Evolutionary conservation across 2,113 vertebrate genomes (phyloP), one percentile per base, ranked within the genome.

Genomic region (Narcine bancroftii): DNA sequence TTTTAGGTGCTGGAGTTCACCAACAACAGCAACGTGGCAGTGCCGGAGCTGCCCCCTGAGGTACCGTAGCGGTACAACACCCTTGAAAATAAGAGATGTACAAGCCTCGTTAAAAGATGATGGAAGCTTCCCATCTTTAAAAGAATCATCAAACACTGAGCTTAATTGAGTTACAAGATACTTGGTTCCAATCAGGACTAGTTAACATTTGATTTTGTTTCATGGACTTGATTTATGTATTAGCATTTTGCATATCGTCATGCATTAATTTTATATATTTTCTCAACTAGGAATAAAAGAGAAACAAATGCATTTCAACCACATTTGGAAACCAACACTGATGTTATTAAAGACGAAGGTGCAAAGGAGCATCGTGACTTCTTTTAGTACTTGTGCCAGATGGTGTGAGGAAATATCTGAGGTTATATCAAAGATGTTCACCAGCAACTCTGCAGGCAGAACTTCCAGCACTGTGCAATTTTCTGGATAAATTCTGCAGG

Each of bases 401-500:
- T 91, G 89, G 89, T 89, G 36, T n/a, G 65, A 89, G 60, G 36
- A 91, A 69, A 11, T 87, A 47, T 26, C 39, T 71, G 89, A 71
- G 39, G 79, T 53, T n/a, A 75, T 75, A 75, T 39, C 36, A 39
- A 39, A 87, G 81, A 56, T 60, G n/a, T 56, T 85, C 81, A 56
- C 50, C 81, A 66, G 39, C 50, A 21, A 2, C 56, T 60, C 85
- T 66, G 85, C 15, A 56, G 50, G 87, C 39, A 66, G 81, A 36
- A 19, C 53, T 39, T 63, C 33, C 50, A 87, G 65, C 89, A 69
- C 65, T 91, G 65, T 36, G 63, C 89, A 13, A 7, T 26, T 21
- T 71, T 47, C 65, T 91, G 39, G 36, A 71, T 71, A 47, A 47
- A 91, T 71, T 33, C 69, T 91, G 69, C 89, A 91, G 39, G 39